Evolutionary conservation across 2,888 invertebrate species (phyloP), one percentile per base, ranked within the genome.

Genomic region (Abrostola tripartita): DNA sequence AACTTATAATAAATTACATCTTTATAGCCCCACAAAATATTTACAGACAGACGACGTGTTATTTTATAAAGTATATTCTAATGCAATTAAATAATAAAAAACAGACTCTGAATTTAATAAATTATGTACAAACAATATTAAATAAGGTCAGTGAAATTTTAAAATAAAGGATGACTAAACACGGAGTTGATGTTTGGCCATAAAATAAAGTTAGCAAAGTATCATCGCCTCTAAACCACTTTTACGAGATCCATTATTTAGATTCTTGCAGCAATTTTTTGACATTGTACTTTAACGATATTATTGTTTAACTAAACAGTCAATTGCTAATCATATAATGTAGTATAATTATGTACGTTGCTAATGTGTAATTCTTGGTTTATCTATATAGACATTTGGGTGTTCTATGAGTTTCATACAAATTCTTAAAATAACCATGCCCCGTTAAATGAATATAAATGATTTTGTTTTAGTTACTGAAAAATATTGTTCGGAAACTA

Each of bases 91-190:
- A 50, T 47, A 40, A 47, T 42, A 51, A 53, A 61, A 2, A 36
- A 49, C 41, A 56, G 41, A 35, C 53, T 8, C 24, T 52, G 9
- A 42, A 9, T 47, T 37, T 42, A 40, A 57, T 61, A 61, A 38
- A 64, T 61, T 65, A 70, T 58, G 50, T 42, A 24, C 24, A 24
- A 24, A 24, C 40, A 52, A 61, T 44, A 8, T 42, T 1, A 47
- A 9, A 41, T 37, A 56, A 41, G 35, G 52, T 42, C 6, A 57
- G 44, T 52, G 55, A 61, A 65, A 71, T 61, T 42, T 70, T 51
- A 61, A 65, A 70, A 71, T 59, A 58, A 58, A 37, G 55, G 44
- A 61, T 58, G 53, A 61, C 42, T 14, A 36, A 52, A 52, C 51
- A 52, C 14, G 38, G 37, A 36, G 44, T 51, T 24, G 6, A 14